Percentiles rank a stretch among this genome's conserved stretches.
Conservation (phyloP, 2,797 vertebrate genomes). For the Menidia menidia region DNA sequence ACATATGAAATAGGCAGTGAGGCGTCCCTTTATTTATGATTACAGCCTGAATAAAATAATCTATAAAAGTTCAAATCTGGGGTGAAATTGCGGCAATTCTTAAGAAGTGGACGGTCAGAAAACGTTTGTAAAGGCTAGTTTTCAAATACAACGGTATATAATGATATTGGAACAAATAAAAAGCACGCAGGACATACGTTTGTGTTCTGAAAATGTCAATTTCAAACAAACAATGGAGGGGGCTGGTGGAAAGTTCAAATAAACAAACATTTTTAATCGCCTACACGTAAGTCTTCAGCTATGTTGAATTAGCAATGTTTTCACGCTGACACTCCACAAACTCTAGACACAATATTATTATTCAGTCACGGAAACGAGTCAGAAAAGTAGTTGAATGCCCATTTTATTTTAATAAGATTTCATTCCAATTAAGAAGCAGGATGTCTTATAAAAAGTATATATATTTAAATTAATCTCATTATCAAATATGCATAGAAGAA, state of each 20-base stretch:
- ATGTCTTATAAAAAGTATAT: neutral
- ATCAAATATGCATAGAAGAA: neutral
- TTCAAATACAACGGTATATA: neutral
- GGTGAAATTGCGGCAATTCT: too few species aligned
- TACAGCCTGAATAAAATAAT: too few species aligned
- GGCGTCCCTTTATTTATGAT: too few species aligned
- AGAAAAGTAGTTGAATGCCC: neutral
- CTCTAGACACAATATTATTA: neutral
- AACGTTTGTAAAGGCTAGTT: too few species aligned
- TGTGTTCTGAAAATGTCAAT: neutral
- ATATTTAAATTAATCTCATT: neutral
- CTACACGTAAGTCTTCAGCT: too few species aligned
- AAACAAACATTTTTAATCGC: too few species aligned
- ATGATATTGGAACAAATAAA: neutral
- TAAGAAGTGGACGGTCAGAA: too few species aligned
- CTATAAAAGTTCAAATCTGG: too few species aligned
- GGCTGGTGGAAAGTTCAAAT: too few species aligned
- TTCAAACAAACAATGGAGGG: too few species aligned
- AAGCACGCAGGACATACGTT: neutral
- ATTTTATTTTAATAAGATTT: neutral
- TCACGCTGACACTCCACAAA: neutral
- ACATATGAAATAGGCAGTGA: too few species aligned
- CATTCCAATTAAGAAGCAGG: neutral
- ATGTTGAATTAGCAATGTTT: neutral
- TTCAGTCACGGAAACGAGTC: constrained; percentile 3